Evolutionary conservation across 1,140 invertebrate species (phyloP), one percentile per base, ranked within the genome.

Genomic region (Sycobia sp.): DNA sequence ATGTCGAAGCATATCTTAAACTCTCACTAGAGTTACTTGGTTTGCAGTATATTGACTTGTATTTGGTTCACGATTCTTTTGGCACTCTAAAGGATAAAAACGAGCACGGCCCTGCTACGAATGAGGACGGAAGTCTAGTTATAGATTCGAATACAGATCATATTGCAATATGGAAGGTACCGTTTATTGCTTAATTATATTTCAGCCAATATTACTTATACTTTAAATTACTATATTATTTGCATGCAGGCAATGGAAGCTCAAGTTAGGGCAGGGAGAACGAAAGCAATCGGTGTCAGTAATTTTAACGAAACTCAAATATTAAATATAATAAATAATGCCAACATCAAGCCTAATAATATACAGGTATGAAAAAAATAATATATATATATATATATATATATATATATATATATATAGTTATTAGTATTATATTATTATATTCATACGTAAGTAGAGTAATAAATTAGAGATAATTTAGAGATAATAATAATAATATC

Each of bases 31-130:
- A 86, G 44, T 86, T 86, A 39, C 78, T 95, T 13, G 85, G 89
- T 64, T 71, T 93, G 53, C 86, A 90, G 54, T 96, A 95, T 72
- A 76, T 96, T 3, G 93, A 96, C 72, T 82, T 96, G 61, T 95
- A 93, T 76, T 80, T 96, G 11, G 85, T 95, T 51, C 93, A 96
- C 67, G 86, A 86, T n/a, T 93, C 94, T 0, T 90, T 92, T 74
- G 86, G 83, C 1, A 86, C 89, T 59, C 43, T 74, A 8, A 75
- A 81, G 63, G 84, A 86, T 65, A 70, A 87, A 18, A 73, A 71
- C 69, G 55, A 76, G 55, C 68, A 83, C 63, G 64, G 78, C 67
- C 68, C 86, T 69, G 74, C 84, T 54, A 34, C 67, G 66, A 70
- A 83, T 41, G 82, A 82, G n/a, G 84, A 89, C 72, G 90, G 90